These are phyloP conservation scores for Littorina saxatilis DNA, from an alignment of 1,140 invertebrate genomes.

Conservation along the genomic window DNA sequence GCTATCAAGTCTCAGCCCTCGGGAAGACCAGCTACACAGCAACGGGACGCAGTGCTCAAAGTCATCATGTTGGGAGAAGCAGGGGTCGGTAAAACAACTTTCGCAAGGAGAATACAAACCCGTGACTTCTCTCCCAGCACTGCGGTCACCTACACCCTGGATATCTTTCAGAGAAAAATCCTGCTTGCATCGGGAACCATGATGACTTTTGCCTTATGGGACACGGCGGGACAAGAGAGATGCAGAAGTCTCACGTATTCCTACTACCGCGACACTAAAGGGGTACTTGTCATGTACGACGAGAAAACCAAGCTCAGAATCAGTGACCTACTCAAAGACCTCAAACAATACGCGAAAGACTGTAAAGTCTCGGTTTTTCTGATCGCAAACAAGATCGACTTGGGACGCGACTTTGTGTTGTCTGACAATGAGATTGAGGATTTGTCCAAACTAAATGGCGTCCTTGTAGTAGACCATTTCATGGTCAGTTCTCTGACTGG, in stretches of 20 bases:
- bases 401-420: neutral
- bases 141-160: neutral
- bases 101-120: neutral
- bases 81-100: neutral
- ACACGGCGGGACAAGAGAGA: neutral
- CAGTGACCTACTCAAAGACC: neutral
- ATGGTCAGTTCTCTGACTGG: neutral
- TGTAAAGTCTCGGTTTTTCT: neutral
- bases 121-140: neutral
- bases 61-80: neutral
- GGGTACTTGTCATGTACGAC: neutral
- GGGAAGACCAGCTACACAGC: neutral
- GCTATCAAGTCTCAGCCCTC: no score
- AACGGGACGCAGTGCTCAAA: neutral
- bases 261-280: neutral
- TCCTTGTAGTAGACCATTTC: neutral
- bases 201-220: neutral
- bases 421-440: neutral
- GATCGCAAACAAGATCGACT: neutral
- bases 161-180: neutral
- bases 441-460: neutral
- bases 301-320: neutral
- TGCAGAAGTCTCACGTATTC: neutral
- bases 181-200: neutral
- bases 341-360: neutral